Evolutionary conservation across 2,113 vertebrate species (phyloP).

Genomic region (Edolisoma coerulescens): DNA sequence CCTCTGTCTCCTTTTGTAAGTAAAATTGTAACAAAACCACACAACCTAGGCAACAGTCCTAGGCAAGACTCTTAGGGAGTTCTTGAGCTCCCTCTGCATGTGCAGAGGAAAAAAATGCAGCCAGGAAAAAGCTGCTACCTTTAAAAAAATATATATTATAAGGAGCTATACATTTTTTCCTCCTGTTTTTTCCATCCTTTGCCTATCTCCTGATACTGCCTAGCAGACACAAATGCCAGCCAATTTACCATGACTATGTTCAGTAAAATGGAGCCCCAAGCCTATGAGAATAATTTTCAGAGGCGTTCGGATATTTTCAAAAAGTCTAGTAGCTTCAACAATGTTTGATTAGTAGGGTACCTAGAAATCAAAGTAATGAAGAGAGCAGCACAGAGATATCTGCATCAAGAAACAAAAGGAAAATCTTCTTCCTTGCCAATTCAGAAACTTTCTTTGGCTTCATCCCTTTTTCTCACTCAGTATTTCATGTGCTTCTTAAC

Average conservation of each 20-base stretch:
- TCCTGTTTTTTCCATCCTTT: not conserved
- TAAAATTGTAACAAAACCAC: not conserved
- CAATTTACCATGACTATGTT: not conserved
- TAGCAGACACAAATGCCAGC: not conserved
- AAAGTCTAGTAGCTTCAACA: not conserved
- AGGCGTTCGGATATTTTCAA: not conserved
- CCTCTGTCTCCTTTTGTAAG: not conserved
- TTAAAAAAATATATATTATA: not conserved
- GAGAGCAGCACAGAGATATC: not conserved
- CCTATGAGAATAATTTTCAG: rapidly evolving
- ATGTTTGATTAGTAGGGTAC: not conserved
- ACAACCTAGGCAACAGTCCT: not conserved
- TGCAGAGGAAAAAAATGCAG: not conserved
- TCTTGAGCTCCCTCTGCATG: not conserved
- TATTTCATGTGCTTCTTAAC: not conserved
- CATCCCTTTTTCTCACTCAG: not conserved
- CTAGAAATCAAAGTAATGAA: not conserved
- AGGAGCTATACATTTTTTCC: not conserved
- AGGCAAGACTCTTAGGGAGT: not conserved
- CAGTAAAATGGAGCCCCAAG: not conserved
- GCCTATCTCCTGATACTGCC: not conserved
- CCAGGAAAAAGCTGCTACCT: not conserved
- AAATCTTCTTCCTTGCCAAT: not conserved
- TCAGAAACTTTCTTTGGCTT: not conserved
- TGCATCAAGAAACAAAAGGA: not conserved